Evolutionary conservation across 92 coral and sea anemone genomes (phyloP), one percentile per base, ranked within the genome.

Genomic region (Diadumene lineata): DNA sequence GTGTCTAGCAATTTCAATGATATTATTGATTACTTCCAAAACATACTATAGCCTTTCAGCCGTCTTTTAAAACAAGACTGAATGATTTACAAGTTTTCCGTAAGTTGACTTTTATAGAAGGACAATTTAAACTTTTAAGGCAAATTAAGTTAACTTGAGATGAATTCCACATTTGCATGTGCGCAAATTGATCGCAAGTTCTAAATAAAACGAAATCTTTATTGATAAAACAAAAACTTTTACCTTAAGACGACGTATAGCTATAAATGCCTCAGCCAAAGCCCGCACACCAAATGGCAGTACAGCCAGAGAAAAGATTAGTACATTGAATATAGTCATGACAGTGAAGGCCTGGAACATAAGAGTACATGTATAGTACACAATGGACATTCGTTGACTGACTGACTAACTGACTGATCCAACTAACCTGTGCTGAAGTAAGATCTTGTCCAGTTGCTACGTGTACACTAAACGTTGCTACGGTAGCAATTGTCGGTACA

Each of bases 271-370:
- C 64, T 92, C 98, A 51, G 96, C 92, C 19, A 92, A 1, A n/a
- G 83, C 83, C 31, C 92, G 77, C 0, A 92, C 84, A n/a, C 92
- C 91, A 79, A 92, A 92, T 23, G 98, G 98, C n/a, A 92, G 66
- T 23, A 92, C 82, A 8, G 98, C 96, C 64, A 92, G 87, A 9
- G 93, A 92, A 66, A 92, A 92, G 22, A 86, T 69, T 64, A 89
- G 50, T 38, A 88, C 87, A 65, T 89, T 86, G 66, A 89, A 92
- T 18, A 92, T 88, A 11, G 96, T 75, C 23, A 87, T 82, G 44
- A 92, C 88, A 15, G 98, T 92, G 64, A 89, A 86, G 11, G 98
- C 98, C 98, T 92, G 64, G 13, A 38, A 22, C 18, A 53, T 4
- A 38, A 6, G 48, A 38, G 6, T 13, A 38, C n/a, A n/a, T n/a